Percentiles rank a stretch among this genome's conserved stretches.
phyloP scores from a whole-genome alignment of 2,888 invertebrate species.

The Aporophyla lueneburgensis region DNA sequence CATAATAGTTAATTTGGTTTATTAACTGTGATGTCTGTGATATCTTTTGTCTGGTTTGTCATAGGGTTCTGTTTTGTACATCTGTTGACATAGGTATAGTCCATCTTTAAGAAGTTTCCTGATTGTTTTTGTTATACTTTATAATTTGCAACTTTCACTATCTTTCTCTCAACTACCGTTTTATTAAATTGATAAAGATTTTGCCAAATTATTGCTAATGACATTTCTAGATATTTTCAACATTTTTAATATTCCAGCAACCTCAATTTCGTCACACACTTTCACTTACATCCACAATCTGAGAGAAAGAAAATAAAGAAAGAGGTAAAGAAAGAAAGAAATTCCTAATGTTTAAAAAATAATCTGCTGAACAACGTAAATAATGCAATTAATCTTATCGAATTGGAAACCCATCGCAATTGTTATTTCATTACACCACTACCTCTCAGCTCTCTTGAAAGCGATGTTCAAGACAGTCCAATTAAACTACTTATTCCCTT shows the following conservation, averaged over 20 bases:
- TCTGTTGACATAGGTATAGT: neutral
- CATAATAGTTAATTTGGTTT: conserved; percentile 60
- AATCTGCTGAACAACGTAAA: neutral
- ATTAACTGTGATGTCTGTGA: conserved; percentile 50
- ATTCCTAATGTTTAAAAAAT: neutral
- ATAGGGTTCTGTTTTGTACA: neutral
- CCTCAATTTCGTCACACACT: neutral
- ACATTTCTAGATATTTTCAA: too few relatives aligned
- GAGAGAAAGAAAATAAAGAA: too few relatives aligned
- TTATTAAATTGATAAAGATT: neutral
- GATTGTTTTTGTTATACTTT: neutral
- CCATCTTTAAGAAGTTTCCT: neutral
- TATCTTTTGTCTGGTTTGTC: conserved; percentile 40
- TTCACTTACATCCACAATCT: neutral
- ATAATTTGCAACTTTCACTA: neutral
- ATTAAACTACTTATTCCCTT: conserved; percentile 1
- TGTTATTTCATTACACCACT: neutral
- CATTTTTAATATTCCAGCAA: too few relatives aligned
- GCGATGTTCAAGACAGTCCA: too few relatives aligned
- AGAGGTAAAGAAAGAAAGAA: too few relatives aligned
- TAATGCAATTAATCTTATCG: neutral
- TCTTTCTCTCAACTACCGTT: neutral
- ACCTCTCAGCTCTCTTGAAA: neutral
- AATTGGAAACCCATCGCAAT: neutral
- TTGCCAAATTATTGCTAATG: neutral